A percentile compares a stretch with the other conserved stretches of the same genome.
These are phyloP conservation scores for Pseudolaguvia tuberculata DNA, from an alignment of 2,113 vertebrate species.

Conservation along the genomic window DNA sequence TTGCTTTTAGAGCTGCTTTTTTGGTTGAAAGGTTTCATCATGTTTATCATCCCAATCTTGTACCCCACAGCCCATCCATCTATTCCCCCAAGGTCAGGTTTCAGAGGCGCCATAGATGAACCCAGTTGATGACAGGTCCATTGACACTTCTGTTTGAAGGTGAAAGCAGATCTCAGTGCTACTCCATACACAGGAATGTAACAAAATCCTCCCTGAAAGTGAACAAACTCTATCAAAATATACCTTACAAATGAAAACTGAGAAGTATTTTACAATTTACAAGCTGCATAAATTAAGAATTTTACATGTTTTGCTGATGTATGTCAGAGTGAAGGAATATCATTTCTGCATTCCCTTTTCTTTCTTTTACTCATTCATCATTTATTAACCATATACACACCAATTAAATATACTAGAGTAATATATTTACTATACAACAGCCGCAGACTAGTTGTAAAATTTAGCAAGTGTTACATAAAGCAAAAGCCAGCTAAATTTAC, in stretches of 20 bases:
- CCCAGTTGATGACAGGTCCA: slow-evolving; percentile 67
- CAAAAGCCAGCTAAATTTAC: not conserved
- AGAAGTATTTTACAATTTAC: slow-evolving; percentile 17
- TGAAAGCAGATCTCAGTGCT: slow-evolving; percentile 60
- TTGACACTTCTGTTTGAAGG: slow-evolving; percentile 62
- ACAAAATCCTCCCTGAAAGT: slow-evolving; percentile 51
- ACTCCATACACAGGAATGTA: slow-evolving; percentile 64
- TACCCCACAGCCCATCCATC: slow-evolving; percentile 54
- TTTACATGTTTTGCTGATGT: slow-evolving; percentile 27
- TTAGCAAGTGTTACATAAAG: too few species aligned
- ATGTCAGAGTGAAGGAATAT: slow-evolving; percentile 7
- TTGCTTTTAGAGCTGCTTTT: slow-evolving; percentile 2
- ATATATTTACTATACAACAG: too few species aligned
- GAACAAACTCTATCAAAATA: slow-evolving; percentile 51
- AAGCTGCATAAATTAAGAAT: slow-evolving; percentile 3
- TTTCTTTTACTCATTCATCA: slow-evolving; percentile 12
- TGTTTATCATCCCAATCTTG: slow-evolving; percentile 32
- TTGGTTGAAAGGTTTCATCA: slow-evolving; percentile 8
- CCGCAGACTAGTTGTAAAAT: too few species aligned
- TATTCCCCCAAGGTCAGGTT: slow-evolving; percentile 60
- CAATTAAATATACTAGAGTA: too few species aligned
- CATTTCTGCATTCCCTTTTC: slow-evolving; percentile 10
- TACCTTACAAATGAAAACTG: slow-evolving; percentile 47
- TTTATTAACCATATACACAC: too few species aligned
- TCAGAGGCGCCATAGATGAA: slow-evolving; percentile 67